phyloP scores from a whole-genome alignment of 1,140 invertebrate species.

The Micrasema longulum region DNA sequence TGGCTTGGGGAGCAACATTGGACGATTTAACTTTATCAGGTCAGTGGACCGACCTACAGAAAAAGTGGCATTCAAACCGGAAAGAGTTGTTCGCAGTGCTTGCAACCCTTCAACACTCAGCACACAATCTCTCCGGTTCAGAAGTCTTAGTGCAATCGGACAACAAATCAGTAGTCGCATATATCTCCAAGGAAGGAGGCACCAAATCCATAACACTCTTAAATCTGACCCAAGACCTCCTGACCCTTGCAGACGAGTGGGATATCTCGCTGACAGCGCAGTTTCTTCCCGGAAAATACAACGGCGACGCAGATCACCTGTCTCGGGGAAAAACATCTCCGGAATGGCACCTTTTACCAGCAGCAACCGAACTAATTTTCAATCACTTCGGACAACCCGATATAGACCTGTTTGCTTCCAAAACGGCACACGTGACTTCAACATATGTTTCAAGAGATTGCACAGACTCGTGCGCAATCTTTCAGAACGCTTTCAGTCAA shows the following conservation, averaged over 20 bases:
- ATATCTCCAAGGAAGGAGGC: conserved; percentile 54
- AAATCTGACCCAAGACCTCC: conserved; percentile 50
- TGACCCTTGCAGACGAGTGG: conserved; percentile 49
- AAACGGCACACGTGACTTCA: conserved; percentile 55
- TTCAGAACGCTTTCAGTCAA: conserved; percentile 14
- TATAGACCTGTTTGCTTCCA: conserved; percentile 59
- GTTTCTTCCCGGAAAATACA: conserved; percentile 41
- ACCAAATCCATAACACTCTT: conserved; percentile 52
- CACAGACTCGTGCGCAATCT: conserved; percentile 52
- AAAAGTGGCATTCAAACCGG: background rate
- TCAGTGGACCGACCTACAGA: background rate
- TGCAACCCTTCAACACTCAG: background rate
- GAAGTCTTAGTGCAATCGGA: conserved; percentile 47
- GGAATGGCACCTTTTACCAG: conserved; percentile 56
- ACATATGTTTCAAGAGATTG: conserved; percentile 56
- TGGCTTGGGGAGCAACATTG: background rate
- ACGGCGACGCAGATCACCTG: conserved; percentile 16
- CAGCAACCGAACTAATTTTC: conserved; percentile 54
- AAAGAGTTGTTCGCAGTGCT: background rate
- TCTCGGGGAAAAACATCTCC: conserved; percentile 51
- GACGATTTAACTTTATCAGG: background rate
- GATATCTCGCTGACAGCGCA: conserved; percentile 49
- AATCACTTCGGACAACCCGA: conserved; percentile 56
- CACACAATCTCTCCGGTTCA: conserved; percentile 37
- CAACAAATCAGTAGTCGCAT: conserved; percentile 51